Evolutionary conservation across 2,113 vertebrate genomes (phyloP).

Genomic region (Saimiri boliviensis): DNA sequence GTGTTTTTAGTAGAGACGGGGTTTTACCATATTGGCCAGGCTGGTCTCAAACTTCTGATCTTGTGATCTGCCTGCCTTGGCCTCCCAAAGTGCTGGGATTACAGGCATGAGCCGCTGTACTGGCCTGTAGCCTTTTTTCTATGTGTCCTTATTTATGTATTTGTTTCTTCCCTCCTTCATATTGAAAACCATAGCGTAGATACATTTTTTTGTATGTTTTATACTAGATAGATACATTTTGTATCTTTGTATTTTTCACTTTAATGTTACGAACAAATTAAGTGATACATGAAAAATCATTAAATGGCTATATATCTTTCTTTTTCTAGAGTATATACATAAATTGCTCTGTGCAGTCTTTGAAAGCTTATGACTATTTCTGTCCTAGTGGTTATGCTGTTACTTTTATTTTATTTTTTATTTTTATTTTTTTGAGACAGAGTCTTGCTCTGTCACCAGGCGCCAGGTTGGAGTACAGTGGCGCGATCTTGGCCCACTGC

Average conservation of each 20-base stretch:
- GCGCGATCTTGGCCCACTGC: too few relatives aligned
- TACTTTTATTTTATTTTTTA: too few relatives aligned
- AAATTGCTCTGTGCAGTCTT: background rate
- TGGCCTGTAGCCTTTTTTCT: background rate
- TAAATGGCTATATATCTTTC: background rate
- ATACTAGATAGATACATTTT: background rate
- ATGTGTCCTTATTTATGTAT: background rate
- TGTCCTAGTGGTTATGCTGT: background rate
- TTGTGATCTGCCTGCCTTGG: too few relatives aligned
- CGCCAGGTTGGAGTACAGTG: too few relatives aligned
- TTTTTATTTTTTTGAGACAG: too few relatives aligned
- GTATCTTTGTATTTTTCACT: background rate
- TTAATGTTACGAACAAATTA: background rate
- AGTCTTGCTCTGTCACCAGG: too few relatives aligned
- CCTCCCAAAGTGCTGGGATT: too few relatives aligned
- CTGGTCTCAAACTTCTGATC: too few relatives aligned
- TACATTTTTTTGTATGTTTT: too few relatives aligned
- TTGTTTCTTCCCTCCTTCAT: background rate
- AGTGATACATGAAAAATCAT: background rate
- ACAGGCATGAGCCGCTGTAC: too few relatives aligned
- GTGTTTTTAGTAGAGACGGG: too few relatives aligned
- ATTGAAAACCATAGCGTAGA: background rate
- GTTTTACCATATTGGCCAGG: too few relatives aligned
- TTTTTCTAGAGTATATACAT: background rate
- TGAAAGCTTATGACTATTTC: background rate